phyloP scores from a whole-genome alignment of 2,113 vertebrate species.

The Trematocara variabile region DNA sequence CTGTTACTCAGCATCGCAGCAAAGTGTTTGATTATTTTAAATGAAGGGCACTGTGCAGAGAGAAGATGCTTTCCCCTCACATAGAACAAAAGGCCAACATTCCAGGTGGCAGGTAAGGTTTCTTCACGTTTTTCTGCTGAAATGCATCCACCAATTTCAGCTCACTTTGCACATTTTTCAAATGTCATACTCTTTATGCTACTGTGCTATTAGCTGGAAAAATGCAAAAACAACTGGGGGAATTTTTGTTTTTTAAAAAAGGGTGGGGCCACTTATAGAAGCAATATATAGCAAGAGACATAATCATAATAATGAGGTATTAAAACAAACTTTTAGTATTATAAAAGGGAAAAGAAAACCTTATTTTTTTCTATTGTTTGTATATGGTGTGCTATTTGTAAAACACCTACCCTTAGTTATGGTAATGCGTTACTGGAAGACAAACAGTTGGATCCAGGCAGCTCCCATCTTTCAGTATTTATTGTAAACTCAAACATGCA shows the following conservation, averaged over 20 bases:
- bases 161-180: neutral
- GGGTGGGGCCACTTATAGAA: neutral
- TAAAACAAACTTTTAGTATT: neutral
- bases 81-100: neutral
- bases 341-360: neutral
- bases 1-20: neutral
- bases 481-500: neutral
- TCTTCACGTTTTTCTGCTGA: neutral
- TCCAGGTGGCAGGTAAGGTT: neutral
- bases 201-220: neutral
- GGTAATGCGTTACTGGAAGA: rapidly evolving
- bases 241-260: neutral
- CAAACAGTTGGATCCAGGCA: neutral
- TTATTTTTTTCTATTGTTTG: neutral
- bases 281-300: neutral
- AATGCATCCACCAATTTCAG: neutral
- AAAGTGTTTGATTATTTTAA: neutral
- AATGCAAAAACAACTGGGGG: neutral
- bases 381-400: neutral
- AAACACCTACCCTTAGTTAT: neutral
- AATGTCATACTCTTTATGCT: neutral
- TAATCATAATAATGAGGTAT: neutral
- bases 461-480: neutral
- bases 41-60: neutral
- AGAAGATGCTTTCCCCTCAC: neutral